Conservation (phyloP, 2,113 vertebrate genomes). For the Labeo rohita region DNA sequence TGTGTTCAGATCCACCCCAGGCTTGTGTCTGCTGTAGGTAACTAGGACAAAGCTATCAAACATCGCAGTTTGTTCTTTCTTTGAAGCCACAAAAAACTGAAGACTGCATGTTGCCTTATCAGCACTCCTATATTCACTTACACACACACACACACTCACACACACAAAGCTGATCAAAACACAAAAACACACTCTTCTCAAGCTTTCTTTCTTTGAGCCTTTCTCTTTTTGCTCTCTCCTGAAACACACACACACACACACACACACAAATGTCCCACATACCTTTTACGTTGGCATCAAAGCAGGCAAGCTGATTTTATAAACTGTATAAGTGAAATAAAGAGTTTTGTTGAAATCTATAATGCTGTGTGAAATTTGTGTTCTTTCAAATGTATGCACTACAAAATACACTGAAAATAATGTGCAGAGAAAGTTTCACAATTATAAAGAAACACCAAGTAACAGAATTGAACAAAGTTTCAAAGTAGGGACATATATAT, state of each 20-base stretch:
- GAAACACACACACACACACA: neutral
- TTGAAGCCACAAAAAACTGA: conserved; percentile 49
- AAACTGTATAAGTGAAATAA: conserved; percentile 78
- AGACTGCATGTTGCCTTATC: conserved; percentile 64
- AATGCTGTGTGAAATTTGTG: conserved; percentile 45
- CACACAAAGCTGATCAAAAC: conserved; percentile 33
- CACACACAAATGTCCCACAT: conserved; percentile 34
- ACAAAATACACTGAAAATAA: neutral
- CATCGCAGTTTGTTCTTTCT: conserved; percentile 51
- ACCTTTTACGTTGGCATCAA: conserved; percentile 72
- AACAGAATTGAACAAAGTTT: too few species aligned
- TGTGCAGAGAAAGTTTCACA: too few species aligned
- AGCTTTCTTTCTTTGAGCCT: conserved; percentile 8
- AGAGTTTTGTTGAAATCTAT: conserved; percentile 81
- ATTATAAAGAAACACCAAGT: too few species aligned
- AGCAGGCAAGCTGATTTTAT: conserved; percentile 80
- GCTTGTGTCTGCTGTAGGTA: conserved; percentile 52
- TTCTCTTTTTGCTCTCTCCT: neutral
- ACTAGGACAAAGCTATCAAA: conserved; percentile 46
- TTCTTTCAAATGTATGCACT: neutral
- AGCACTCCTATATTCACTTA: conserved; percentile 56
- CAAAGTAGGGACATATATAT: too few species aligned
- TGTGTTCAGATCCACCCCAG: conserved; percentile 35
- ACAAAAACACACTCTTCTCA: conserved; percentile 33
- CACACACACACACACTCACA: conserved; percentile 44